Percentiles rank a stretch among this genome's conserved stretches.
These are phyloP conservation scores for Argyrosomus regius DNA, from an alignment of 2,797 vertebrate genomes.

Conservation along the genomic window DNA sequence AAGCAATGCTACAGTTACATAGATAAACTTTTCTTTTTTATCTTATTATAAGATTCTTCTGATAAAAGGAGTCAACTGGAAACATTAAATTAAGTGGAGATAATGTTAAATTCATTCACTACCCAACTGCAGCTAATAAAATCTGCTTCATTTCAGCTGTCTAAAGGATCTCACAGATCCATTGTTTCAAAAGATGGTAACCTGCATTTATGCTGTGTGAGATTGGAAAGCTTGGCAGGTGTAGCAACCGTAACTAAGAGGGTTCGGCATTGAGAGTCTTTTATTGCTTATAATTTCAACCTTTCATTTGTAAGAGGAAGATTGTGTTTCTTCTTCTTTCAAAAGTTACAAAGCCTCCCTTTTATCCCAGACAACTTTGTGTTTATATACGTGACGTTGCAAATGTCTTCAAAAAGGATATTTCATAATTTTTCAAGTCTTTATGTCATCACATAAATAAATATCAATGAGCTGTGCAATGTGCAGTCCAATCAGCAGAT, in stretches of 20 bases:
- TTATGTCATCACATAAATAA: conserved; percentile 32
- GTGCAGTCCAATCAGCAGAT: conserved; percentile 40
- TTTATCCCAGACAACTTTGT: background rate
- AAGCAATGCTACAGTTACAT: too few species aligned
- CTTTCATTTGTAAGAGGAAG: background rate
- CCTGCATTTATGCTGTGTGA: too few species aligned
- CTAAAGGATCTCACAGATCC: background rate
- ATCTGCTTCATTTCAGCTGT: background rate
- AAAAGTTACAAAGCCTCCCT: background rate
- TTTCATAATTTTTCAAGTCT: background rate
- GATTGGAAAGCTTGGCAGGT: background rate
- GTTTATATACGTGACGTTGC: background rate
- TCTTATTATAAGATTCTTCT: too few species aligned
- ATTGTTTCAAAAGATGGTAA: background rate
- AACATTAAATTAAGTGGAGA: too few species aligned
- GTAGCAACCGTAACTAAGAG: background rate
- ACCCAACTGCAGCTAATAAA: background rate
- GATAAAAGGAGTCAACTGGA: too few species aligned
- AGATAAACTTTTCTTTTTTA: too few species aligned
- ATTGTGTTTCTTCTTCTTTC: background rate
- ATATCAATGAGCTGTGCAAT: conserved; percentile 17
- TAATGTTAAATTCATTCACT: background rate
- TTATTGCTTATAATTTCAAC: background rate
- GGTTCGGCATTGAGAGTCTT: background rate
- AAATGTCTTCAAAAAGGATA: conserved; percentile 3